These are phyloP conservation scores for Dendroctonus valens DNA, from an alignment of 1,140 invertebrate genomes.

Conservation along the genomic window DNA sequence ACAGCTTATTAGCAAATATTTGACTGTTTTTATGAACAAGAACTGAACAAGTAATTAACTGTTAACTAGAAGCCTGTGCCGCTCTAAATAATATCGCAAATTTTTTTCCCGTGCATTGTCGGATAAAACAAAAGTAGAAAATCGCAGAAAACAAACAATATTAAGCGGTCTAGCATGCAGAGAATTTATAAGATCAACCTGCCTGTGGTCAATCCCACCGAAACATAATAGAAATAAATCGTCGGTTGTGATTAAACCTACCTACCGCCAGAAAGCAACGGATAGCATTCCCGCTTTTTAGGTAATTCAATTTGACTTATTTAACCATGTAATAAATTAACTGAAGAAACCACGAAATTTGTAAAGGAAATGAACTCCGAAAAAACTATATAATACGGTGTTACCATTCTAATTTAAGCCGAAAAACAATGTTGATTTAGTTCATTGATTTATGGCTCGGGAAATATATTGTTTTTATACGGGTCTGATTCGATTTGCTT, in stretches of 20 bases:
- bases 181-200: too few relatives aligned
- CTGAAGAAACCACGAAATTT: slow-evolving; percentile 19
- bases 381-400: slow-evolving; percentile 27
- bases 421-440: slow-evolving; percentile 42
- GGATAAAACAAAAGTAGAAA: too few relatives aligned
- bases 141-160: too few relatives aligned
- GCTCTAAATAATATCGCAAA: too few relatives aligned
- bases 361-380: slow-evolving; percentile 25
- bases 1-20: too few relatives aligned
- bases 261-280: slow-evolving; percentile 26
- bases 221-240: too few relatives aligned
- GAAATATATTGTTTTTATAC: slow-evolving; percentile 45
- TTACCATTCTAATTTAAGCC: slow-evolving; percentile 29
- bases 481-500: slow-evolving; percentile 45
- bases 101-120: too few relatives aligned
- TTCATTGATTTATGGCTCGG: slow-evolving; percentile 44
- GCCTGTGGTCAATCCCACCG: too few relatives aligned
- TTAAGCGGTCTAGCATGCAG: too few relatives aligned
- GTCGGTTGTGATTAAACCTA: background rate
- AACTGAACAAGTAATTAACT: too few relatives aligned
- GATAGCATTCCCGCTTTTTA: slow-evolving; percentile 26
- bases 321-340: slow-evolving; percentile 29
- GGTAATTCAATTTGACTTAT: slow-evolving; percentile 29
- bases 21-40: too few relatives aligned
- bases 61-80: too few relatives aligned